Conservation (phyloP, 2,888 invertebrate genomes). For the Hymenopus coronatus region DNA sequence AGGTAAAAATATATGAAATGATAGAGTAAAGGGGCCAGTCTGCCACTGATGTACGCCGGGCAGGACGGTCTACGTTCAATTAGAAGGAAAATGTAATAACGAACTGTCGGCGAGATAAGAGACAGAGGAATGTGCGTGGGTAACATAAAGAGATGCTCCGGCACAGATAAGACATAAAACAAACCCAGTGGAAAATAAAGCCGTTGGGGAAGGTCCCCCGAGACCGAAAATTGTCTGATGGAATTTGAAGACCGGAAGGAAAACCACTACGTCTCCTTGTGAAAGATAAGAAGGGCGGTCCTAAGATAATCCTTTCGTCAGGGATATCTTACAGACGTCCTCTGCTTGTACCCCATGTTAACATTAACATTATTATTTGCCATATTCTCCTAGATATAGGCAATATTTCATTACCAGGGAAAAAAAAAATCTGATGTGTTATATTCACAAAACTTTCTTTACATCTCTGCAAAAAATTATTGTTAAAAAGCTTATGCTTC, state of each 20-base stretch:
- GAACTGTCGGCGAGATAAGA: constrained; percentile 30
- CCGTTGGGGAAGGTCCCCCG: neutral
- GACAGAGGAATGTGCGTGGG: neutral
- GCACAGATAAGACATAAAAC: neutral
- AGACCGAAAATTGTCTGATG: neutral
- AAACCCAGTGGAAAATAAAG: constrained; percentile 8
- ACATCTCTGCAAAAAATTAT: too few relatives aligned
- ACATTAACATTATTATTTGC: too few relatives aligned
- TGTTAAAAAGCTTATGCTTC: too few relatives aligned
- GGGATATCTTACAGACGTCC: neutral
- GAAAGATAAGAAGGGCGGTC: neutral
- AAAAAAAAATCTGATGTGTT: too few relatives aligned
- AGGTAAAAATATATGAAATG: too few relatives aligned
- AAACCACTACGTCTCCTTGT: neutral
- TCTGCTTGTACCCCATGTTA: neutral
- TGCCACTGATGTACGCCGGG: neutral
- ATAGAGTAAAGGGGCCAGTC: neutral
- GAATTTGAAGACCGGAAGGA: neutral
- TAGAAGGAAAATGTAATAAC: constrained; percentile 28
- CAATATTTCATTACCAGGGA: too few relatives aligned
- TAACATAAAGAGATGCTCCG: constrained; percentile 1
- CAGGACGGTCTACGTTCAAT: constrained; percentile 13
- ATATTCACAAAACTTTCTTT: too few relatives aligned
- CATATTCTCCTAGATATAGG: too few relatives aligned
- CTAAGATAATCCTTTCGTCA: neutral